Percentiles rank a stretch among this genome's conserved stretches.
These are phyloP conservation scores for Calcarius lapponicus DNA, from an alignment of 2,797 vertebrate species.

Conservation along the genomic window DNA sequence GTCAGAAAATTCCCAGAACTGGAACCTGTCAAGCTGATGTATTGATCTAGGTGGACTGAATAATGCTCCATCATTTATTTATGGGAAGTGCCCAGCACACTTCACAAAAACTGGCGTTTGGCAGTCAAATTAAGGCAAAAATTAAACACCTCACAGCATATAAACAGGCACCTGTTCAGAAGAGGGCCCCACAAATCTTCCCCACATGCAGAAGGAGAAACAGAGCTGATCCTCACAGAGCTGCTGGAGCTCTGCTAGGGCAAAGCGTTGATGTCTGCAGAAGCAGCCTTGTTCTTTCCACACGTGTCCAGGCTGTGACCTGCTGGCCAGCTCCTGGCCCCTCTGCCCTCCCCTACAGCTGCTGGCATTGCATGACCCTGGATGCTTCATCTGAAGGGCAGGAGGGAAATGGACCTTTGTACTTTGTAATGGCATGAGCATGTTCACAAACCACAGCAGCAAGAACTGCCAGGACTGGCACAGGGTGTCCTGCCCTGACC, in stretches of 20 bases:
- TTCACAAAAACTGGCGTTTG: constrained; percentile 19
- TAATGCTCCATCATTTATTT: constrained; percentile 59
- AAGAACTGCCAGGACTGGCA: neutral
- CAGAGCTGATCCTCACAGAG: neutral
- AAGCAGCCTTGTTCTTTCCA: neutral
- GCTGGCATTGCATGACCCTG: neutral
- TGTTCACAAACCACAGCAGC: neutral
- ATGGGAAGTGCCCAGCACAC: constrained; percentile 26
- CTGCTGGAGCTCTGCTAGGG: neutral
- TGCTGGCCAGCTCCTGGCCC: neutral
- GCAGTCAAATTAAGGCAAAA: constrained; percentile 36
- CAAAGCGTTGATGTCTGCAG: rapidly evolving
- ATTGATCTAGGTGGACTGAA: constrained; percentile 65
- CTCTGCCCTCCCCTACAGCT: neutral
- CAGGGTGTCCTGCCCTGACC: neutral
- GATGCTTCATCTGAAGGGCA: neutral
- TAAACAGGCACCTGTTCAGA: constrained; percentile 2
- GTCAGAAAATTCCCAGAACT: constrained; percentile 56
- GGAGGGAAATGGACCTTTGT: neutral
- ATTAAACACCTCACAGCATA: neutral
- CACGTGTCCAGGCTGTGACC: rapidly evolving
- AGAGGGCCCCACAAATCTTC: neutral
- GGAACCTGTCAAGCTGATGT: constrained; percentile 50
- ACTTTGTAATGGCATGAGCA: neutral
- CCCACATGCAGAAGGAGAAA: rapidly evolving